phyloP scores from a whole-genome alignment of 1,140 invertebrate genomes.

The Drosophila suzukii region DNA sequence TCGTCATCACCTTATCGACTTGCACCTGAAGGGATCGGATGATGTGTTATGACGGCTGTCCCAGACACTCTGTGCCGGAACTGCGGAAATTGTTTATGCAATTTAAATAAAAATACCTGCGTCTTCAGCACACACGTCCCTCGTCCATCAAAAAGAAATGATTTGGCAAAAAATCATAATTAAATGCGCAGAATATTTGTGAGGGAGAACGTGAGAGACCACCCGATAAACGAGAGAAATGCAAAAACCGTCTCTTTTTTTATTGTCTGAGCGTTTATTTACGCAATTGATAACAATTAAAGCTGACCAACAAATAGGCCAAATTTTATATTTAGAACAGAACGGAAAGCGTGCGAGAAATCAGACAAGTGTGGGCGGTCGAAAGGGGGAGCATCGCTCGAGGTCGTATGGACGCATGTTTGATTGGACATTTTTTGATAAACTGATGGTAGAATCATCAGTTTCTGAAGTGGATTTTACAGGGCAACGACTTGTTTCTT shows the following conservation, averaged over 20 bases:
- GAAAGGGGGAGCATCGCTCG: slow-evolving; percentile 10
- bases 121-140: not conserved
- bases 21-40: slow-evolving; percentile 33
- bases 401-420: not conserved
- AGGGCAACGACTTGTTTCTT: slow-evolving; percentile 12
- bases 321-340: slow-evolving; percentile 77
- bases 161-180: slow-evolving; percentile 41
- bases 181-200: slow-evolving; percentile 62
- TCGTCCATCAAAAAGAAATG: slow-evolving; percentile 27
- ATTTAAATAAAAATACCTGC: slow-evolving; percentile 23
- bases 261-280: slow-evolving; percentile 56
- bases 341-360: slow-evolving; percentile 23
- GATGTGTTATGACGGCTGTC: slow-evolving; percentile 18
- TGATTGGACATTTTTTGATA: slow-evolving; percentile 3
- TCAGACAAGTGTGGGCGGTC: slow-evolving; percentile 3
- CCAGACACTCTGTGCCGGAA: slow-evolving; percentile 15
- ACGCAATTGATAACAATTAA: slow-evolving; percentile 78
- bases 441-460: slow-evolving; percentile 1
- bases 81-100: slow-evolving; percentile 31
- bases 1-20: slow-evolving; percentile 35
- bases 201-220: not conserved
- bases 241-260: slow-evolving; percentile 21
- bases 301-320: slow-evolving; percentile 67
- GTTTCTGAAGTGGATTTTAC: not conserved
- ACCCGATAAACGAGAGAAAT: slow-evolving; percentile 31